Conservation (phyloP, 2,113 vertebrate genomes). For the Hepsetus odoe region DNA sequence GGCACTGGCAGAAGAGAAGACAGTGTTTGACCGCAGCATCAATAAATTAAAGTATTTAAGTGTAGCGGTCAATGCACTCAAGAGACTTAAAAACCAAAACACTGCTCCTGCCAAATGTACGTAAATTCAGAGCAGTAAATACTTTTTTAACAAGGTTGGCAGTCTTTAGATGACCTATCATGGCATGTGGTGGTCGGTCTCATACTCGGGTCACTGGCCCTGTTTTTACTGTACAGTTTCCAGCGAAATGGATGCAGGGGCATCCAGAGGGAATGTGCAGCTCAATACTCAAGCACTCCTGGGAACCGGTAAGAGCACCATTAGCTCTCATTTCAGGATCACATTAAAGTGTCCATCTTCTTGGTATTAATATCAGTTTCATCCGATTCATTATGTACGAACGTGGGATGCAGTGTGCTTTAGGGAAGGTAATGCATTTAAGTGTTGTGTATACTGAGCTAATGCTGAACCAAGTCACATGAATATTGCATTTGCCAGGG, state of each 20-base stretch:
- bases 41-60: conserved; percentile 83
- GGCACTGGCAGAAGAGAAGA: conserved; percentile 81
- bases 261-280: conserved; percentile 68
- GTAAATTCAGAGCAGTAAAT: conserved; percentile 14
- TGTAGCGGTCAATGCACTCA: conserved; percentile 79
- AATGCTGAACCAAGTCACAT: conserved; percentile 3
- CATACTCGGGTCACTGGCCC: conserved; percentile 9
- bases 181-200: conserved; percentile 28
- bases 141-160: background rate
- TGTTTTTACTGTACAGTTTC: conserved; percentile 60
- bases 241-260: conserved; percentile 49
- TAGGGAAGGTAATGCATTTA: conserved; percentile 10
- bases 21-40: conserved; percentile 75
- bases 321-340: conserved; percentile 38
- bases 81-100: conserved; percentile 78
- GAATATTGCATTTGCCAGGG: conserved; percentile 6
- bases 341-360: conserved; percentile 26
- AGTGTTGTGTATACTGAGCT: background rate
- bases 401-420: conserved; percentile 7
- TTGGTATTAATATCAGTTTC: conserved; percentile 13
- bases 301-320: conserved; percentile 61
- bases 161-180: conserved; percentile 19
- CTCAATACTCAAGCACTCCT: conserved; percentile 60
- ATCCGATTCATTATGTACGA: conserved; percentile 22
- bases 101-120: conserved; percentile 66